A percentile compares a stretch with the other conserved stretches of the same genome.
Conservation (phyloP, 2,113 vertebrate genomes). For the Seriola rivoliana region DNA sequence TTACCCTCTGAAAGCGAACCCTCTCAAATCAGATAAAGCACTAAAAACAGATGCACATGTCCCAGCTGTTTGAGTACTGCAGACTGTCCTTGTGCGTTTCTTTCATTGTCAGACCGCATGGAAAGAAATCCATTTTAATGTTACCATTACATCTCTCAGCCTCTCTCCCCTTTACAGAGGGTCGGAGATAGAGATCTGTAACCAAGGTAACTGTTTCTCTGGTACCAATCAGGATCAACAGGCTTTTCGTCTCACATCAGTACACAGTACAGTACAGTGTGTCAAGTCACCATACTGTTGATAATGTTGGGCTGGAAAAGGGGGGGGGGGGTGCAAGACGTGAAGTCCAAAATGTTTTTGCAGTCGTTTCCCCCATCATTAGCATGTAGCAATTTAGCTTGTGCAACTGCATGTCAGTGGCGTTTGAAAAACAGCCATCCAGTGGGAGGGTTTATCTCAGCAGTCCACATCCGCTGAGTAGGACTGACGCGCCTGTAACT, state of each 20-base stretch:
- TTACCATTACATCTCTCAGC: conserved; percentile 1
- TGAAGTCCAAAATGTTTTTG: not conserved
- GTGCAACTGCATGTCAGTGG: not conserved
- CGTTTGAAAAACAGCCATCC: conserved; percentile 20
- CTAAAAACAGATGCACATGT: not conserved
- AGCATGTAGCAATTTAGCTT: not conserved
- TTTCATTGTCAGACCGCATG: not conserved
- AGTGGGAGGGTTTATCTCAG: conserved; percentile 60
- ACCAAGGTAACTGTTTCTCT: conserved; percentile 71
- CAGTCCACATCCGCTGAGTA: conserved; percentile 53
- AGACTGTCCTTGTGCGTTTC: not conserved
- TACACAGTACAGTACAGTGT: not conserved
- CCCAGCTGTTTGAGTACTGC: not conserved
- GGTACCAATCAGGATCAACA: conserved; percentile 42
- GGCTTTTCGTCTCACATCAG: conserved; percentile 2
- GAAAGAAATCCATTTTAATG: conserved; percentile 11
- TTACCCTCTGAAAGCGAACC: not conserved
- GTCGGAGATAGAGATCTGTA: conserved; percentile 31
- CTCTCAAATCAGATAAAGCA: not conserved
- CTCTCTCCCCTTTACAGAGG: not conserved
- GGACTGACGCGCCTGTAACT: conserved; percentile 58
- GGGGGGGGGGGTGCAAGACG: too few relatives aligned
- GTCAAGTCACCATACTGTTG: not conserved
- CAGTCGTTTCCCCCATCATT: not conserved
- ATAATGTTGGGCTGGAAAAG: too few relatives aligned